Base-by-base conservation (phyloP, 2,113 vertebrate species). In the Serilophus lunatus region DNA sequence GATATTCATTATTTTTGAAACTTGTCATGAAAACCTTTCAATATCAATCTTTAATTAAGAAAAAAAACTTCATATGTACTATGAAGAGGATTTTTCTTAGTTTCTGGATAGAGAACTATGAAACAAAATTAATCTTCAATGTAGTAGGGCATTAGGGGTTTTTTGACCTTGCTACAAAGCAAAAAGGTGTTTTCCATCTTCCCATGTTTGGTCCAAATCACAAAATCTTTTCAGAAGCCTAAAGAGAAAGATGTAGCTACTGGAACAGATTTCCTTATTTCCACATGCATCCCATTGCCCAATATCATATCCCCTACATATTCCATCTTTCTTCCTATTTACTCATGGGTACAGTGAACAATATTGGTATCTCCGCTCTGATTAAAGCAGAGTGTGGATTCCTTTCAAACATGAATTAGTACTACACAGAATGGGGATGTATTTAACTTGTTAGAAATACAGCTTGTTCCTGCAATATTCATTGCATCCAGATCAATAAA, bases 401-500 rank as follows among this genome's bases (percentile, higher is more conserved):
- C 72, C 71, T 90, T 96, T 88, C 65, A 68, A 91, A 71, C 36
- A 33, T 71, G 42, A 96, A 75, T 94, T 86, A 96, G 28, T 49
- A 42, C 71, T 96, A 76, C 94, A 83, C 87, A 95, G 83, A 92
- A 81, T 47, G 72, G 96, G 89, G 61, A 82, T 88, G 80, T 92
- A 75, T 94, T 96, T 97, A 96, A 95, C 93, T 95, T 96, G 93
- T 83, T 88, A 57, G 91, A 97, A 97, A 93, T 64, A 72, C 87
- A 95, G 79, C 74, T 92, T 82, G 57, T 95, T 97, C 96, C 92
- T 97, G 94, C 94, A 96, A 95, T 96, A 96, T 92, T 96, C 92
- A 83, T 94, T 93, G 92, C 86, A 86, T 89, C 81, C 85, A 95
- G 93, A 97, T 98, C 94, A 97, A 97, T 97, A 97, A 97, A 98